These are phyloP conservation scores for Limosa lapponica DNA, from an alignment of 2,797 vertebrate species.

Conservation along the genomic window DNA sequence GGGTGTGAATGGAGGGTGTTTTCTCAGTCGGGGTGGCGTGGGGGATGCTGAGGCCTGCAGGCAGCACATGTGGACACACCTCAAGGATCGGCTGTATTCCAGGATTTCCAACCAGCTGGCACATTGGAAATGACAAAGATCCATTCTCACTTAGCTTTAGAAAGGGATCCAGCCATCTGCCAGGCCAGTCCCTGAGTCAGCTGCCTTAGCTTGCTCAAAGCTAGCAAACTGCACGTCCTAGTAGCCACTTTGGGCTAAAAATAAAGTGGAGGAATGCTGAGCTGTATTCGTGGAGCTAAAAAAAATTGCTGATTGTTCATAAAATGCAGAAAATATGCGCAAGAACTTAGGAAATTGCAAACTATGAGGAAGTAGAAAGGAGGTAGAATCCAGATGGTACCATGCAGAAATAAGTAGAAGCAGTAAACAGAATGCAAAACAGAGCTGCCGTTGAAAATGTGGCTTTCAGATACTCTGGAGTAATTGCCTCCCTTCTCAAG, in stretches of 20 bases:
- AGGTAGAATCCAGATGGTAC: neutral
- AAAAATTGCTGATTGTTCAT: conserved; percentile 32
- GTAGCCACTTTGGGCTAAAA: neutral
- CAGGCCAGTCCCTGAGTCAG: neutral
- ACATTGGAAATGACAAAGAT: neutral
- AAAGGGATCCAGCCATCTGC: neutral
- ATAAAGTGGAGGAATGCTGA: conserved; percentile 12
- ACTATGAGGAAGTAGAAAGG: conserved; percentile 16
- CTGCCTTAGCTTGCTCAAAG: neutral
- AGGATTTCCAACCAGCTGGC: neutral
- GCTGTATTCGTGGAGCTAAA: neutral
- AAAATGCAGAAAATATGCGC: neutral
- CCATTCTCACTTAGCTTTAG: neutral
- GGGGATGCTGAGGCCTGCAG: neutral
- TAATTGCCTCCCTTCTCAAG: neutral
- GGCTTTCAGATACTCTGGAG: neutral
- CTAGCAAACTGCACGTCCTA: neutral
- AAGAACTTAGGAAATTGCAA: neutral
- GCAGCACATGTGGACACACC: accelerated
- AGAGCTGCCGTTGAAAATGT: neutral
- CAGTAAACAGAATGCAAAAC: neutral
- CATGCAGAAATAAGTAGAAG: neutral
- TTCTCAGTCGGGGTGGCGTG: accelerated
- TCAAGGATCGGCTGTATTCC: neutral
- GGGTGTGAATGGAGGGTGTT: neutral